phyloP scores from a whole-genome alignment of 2,113 vertebrate genomes.

The Chaetops frenatus region DNA sequence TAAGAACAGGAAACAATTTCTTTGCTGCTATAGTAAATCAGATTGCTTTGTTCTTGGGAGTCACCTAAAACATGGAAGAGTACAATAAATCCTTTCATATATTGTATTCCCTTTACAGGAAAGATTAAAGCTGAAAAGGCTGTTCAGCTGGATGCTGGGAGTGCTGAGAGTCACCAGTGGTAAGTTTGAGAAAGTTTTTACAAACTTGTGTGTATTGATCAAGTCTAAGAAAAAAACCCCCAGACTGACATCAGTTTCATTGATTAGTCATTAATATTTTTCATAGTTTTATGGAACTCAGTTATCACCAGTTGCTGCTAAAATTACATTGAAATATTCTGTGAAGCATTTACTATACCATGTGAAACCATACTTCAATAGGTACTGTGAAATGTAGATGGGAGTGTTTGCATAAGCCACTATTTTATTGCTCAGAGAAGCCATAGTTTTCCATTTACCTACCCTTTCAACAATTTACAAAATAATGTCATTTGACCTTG shows the following conservation, averaged over 20 bases:
- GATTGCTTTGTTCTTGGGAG: background rate
- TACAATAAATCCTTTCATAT: background rate
- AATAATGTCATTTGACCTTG: background rate
- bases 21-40: background rate
- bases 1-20: background rate
- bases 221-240: background rate
- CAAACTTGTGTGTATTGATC: background rate
- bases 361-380: background rate
- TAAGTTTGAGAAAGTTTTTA: constrained; percentile 67
- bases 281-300: background rate
- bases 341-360: background rate
- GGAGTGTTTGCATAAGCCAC: background rate
- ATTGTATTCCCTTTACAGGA: constrained; percentile 69
- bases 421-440: background rate
- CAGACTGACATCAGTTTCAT: background rate
- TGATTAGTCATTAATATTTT: background rate
- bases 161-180: constrained; percentile 92
- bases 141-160: constrained; percentile 77
- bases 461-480: background rate
- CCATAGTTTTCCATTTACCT: background rate
- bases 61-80: background rate
- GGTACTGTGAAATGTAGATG: background rate
- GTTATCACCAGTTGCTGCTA: background rate
- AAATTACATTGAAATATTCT: background rate
- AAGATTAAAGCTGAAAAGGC: constrained; percentile 84